Base-by-base conservation (phyloP, 2,888 invertebrate species). In the Phlogophora meticulosa region DNA sequence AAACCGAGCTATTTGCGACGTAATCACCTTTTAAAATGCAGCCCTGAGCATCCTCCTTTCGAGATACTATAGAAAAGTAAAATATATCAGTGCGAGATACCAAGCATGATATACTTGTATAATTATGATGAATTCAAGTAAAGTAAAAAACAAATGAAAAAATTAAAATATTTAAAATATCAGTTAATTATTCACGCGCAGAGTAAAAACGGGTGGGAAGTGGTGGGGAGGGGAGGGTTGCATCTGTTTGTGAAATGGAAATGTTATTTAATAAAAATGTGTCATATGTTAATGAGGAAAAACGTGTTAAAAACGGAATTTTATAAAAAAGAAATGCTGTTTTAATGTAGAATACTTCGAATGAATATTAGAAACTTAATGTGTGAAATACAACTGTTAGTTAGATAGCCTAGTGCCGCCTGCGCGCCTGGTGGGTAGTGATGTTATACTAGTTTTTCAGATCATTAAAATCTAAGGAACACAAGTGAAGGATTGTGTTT, bases 211-310 rank as follows among this genome's bases (percentile, higher is more conserved):
- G n/a, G 22, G 10, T 28, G 28, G 2, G 28, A 28, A 28, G 28
- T 28, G 28, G n/a, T n/a, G 28, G 2, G 3, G 17, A 13, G 38
- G 13, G 2, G 36, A 17, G 22, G 34, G 4, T 10, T 55, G 49
- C 58, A 55, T 55, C 13, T 56, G 55, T 60, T 59, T 56, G 34
- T 49, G 42, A 72, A 73, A 73, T 66, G 43, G 11, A 67, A 73
- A 73, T 55, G 58, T 46, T 51, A 73, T 62, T 72, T 49, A 58
- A 73, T 57, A 58, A 67, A 48, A 58, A 66, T 28, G 45, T 66
- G 40, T 49, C 53, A 48, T 17, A 71, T 53, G 57, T 43, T 60
- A 52, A 49, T 42, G 36, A 51, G 42, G 17, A 20, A 53, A 57
- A 42, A 45, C 48, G 32, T n/a, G 34, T 20, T 20, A 17, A 28